phyloP scores from a whole-genome alignment of 2,797 vertebrate genomes.

The Eremophila alpestris region DNA sequence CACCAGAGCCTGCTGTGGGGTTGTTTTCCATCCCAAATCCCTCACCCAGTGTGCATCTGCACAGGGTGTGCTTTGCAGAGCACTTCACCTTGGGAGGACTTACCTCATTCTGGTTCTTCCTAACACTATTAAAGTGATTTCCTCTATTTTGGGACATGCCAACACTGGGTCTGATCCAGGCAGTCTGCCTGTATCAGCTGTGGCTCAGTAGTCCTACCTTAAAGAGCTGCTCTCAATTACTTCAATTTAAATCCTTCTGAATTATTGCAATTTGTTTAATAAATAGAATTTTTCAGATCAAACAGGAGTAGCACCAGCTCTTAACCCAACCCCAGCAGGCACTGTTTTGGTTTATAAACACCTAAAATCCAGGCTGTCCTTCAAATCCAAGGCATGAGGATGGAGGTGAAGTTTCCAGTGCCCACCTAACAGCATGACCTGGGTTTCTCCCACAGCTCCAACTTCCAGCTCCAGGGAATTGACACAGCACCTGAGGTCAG shows the following conservation, averaged over 20 bases:
- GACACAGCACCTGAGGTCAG: background rate
- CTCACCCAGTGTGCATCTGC: background rate
- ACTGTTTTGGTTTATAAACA: background rate
- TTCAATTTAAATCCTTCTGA: background rate
- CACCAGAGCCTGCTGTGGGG: fast-evolving
- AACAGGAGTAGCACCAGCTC: background rate
- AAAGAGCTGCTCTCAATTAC: background rate
- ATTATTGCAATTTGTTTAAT: background rate
- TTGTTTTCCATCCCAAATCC: background rate
- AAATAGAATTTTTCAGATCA: background rate
- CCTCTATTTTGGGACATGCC: background rate
- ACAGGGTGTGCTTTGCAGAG: background rate
- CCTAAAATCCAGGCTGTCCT: background rate
- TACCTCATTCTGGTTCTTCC: background rate
- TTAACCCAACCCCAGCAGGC: background rate
- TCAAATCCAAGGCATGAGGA: background rate
- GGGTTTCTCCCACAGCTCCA: fast-evolving
- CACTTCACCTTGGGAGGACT: background rate
- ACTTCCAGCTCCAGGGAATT: background rate
- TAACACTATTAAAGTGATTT: constrained; percentile 2
- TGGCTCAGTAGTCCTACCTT: background rate
- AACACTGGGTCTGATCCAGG: background rate
- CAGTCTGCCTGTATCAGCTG: background rate
- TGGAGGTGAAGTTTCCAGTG: background rate
- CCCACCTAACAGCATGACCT: background rate